Conservation (phyloP, 2,113 vertebrate species). For the Bos taurus region ARS-UCD2.0 NC_037349.1:2849501-2850000, state of each 20-base stretch:
- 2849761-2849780: background rate
- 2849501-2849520: background rate
- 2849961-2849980: background rate
- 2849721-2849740: background rate
- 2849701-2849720: background rate
- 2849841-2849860: background rate
- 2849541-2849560: background rate
- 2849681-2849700: background rate
- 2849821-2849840: background rate
- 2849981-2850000: background rate
- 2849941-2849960: background rate
- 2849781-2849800: background rate
- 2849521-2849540: background rate
- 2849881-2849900: background rate
- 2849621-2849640: background rate
- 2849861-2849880: background rate
- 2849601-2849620: background rate
- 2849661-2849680: background rate
- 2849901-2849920: background rate
- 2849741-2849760: background rate
- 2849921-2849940: background rate
- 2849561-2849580: background rate
- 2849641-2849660: background rate
- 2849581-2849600: background rate
- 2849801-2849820: background rate